Evolutionary conservation across 2,797 vertebrate species (phyloP).

Genomic region (Merluccius polli): DNA sequence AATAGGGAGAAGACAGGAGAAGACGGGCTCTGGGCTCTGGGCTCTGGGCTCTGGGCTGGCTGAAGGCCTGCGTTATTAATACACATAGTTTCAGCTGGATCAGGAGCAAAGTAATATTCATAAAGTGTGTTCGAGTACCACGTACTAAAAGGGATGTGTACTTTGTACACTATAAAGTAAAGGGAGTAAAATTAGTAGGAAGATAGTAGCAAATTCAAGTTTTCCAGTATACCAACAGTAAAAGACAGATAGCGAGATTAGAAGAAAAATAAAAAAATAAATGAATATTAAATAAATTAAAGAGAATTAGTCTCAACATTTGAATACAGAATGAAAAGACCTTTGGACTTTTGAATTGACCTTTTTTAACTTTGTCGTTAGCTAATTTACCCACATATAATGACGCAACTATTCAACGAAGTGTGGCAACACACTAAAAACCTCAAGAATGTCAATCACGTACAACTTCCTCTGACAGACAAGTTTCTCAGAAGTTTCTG

Average conservation of each 20-base stretch:
- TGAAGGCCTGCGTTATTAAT: no score
- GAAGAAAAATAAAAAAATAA: no score
- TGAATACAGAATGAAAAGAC: not conserved
- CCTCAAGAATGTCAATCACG: not conserved
- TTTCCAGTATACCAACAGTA: not conserved
- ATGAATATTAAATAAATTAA: no score
- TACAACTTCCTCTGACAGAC: not conserved
- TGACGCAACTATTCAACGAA: not conserved
- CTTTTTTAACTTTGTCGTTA: not conserved
- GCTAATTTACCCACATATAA: no score
- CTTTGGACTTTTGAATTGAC: not conserved
- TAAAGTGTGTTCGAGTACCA: no score
- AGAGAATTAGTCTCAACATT: no score
- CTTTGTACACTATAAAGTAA: not conserved
- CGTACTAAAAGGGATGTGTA: no score
- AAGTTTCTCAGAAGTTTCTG: not conserved
- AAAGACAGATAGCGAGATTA: not conserved
- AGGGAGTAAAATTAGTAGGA: not conserved
- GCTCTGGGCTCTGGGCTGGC: no score
- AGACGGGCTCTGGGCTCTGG: no score
- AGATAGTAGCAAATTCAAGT: not conserved
- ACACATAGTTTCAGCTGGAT: no score
- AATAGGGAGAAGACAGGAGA: no score
- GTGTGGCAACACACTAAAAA: not conserved
- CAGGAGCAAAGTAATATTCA: no score